Conservation (phyloP, 2,113 vertebrate species). For the Thymallus thymallus region DNA sequence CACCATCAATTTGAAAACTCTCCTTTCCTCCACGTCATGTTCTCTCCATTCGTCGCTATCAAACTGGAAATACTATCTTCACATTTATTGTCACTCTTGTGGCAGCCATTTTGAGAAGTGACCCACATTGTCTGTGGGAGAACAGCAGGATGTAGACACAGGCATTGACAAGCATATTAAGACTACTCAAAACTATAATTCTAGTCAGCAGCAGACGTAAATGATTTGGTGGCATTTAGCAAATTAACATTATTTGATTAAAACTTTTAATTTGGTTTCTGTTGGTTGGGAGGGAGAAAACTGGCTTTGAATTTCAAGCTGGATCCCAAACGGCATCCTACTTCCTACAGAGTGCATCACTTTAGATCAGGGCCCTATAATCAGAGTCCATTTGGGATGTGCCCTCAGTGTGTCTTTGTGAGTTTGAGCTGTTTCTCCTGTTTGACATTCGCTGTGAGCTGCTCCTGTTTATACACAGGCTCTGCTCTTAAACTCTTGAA, state of each 20-base stretch:
- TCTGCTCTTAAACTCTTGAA: conserved; percentile 22
- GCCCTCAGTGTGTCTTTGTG: not conserved
- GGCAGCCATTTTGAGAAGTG: not conserved
- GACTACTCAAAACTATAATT: not conserved
- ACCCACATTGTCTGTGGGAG: not conserved
- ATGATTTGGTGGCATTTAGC: not conserved
- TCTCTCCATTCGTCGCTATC: not conserved
- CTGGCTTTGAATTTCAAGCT: not conserved
- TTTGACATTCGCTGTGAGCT: conserved; percentile 42
- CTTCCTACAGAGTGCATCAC: too few species aligned
- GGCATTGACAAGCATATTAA: conserved; percentile 17
- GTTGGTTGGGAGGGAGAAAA: not conserved
- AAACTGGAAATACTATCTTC: not conserved
- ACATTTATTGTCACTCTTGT: not conserved
- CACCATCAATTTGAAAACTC: not conserved
- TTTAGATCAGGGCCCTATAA: too few species aligned
- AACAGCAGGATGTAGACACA: not conserved
- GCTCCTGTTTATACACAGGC: conserved; percentile 30
- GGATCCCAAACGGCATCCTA: too few species aligned
- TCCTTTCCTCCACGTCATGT: not conserved
- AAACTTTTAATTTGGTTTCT: not conserved
- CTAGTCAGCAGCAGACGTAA: not conserved
- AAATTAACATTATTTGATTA: not conserved
- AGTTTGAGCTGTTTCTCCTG: not conserved
- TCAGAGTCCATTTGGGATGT: not conserved